phyloP scores from a whole-genome alignment of 2,113 vertebrate genomes.

The Telmatochromis sp. region DNA sequence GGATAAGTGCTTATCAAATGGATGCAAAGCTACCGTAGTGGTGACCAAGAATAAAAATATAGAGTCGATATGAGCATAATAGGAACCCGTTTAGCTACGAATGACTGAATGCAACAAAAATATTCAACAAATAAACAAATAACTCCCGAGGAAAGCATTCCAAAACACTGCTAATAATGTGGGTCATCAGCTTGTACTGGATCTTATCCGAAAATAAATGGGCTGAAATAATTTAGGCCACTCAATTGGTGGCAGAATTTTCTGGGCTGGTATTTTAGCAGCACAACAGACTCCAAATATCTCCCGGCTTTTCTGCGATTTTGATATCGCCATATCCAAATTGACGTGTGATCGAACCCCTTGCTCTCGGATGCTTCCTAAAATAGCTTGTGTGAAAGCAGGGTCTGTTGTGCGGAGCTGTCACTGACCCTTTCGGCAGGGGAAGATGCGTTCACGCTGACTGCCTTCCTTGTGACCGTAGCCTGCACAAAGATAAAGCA shows the following conservation, averaged over 20 bases:
- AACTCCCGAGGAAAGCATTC: background rate
- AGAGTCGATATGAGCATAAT: background rate
- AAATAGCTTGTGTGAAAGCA: constrained; percentile 69
- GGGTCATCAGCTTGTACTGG: constrained; percentile 34
- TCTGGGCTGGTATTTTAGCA: constrained; percentile 33
- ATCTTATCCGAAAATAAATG: constrained; percentile 36
- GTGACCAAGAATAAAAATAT: background rate
- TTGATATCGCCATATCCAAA: constrained; percentile 19
- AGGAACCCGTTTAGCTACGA: background rate
- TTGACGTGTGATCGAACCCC: constrained; percentile 25
- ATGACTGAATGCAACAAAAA: background rate
- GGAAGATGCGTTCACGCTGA: constrained; percentile 42
- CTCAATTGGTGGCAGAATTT: constrained; percentile 23
- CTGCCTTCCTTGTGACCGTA: constrained; percentile 28
- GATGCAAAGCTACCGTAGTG: background rate
- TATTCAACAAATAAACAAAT: background rate
- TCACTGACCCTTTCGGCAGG: constrained; percentile 29
- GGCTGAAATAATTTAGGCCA: constrained; percentile 34
- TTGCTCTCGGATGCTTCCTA: constrained; percentile 53
- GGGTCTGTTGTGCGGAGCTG: constrained; percentile 43
- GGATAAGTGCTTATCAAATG: background rate
- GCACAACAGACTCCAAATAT: constrained; percentile 11
- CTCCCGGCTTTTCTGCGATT: constrained; percentile 2
- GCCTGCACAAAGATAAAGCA: constrained; percentile 77
- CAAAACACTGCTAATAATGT: constrained; percentile 38